Evolutionary conservation across 2,797 vertebrate species (phyloP), one percentile per base, ranked within the genome.

Genomic region (Dicrostonyx torquatus): DNA sequence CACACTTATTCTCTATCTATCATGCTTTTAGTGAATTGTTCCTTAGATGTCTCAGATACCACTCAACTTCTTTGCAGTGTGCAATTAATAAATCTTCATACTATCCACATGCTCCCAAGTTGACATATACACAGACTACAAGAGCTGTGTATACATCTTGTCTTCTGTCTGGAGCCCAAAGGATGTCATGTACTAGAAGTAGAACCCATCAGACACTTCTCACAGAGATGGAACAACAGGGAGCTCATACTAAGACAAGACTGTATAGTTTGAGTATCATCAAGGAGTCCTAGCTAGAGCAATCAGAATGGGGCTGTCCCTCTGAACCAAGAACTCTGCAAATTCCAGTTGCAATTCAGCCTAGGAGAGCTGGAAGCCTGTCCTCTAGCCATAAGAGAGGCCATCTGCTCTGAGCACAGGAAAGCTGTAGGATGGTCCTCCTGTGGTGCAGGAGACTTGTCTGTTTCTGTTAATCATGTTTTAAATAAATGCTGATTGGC

Each of bases 281-380:
- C 13, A 72, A 12, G 22, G 29, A 82, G 31, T 48, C 14, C 50
- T 29, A 22, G 11, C 53, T 48, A 18, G 9, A 10, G 13, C 20
- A 72, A 9, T 34, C 29, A 31, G 37, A 4, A 0, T 43, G 14
- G 31, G 1, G 53, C 8, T n/a, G 0, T 60, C 31, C 34, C 24
- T 83, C 14, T 48, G 14, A 37, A 14, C 40, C 9, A 18, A n/a
- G 78, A 73, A 45, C 40, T 48, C 1, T 24, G 22, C 29, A 83
- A 4, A 14, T 75, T 20, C 15, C 53, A 91, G 31, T 4, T 34
- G 10, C 24, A 37, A 37, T n/a, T 68, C 29, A 50, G 20, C 55
- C 43, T 29, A 37, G 14, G 15, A 37, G 7, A 75, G 7, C 22
- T 4, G 4, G 11, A 20, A n/a, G 22, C 53, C 12, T 26, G 29